Evolutionary conservation across 2,888 invertebrate genomes (phyloP).

Genomic region (Amblyteles armatorius): DNA sequence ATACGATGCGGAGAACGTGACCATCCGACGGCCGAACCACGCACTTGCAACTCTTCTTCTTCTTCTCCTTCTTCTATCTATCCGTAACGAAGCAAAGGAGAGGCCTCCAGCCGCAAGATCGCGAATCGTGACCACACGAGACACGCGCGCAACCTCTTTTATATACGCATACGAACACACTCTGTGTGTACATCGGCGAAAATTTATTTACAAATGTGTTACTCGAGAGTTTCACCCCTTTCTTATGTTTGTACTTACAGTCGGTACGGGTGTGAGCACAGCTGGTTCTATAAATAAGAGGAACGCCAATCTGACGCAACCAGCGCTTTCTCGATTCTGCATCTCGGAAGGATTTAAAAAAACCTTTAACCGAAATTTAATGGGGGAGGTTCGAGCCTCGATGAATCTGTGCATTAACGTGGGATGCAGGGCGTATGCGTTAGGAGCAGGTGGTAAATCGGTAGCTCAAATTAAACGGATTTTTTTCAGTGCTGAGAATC

Average conservation of each 20-base stretch:
- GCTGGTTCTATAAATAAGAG: slow-evolving; percentile 81
- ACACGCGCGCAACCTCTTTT: slow-evolving; percentile 51
- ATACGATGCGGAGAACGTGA: slow-evolving; percentile 59
- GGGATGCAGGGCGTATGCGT: not conserved
- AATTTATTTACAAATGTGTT: slow-evolving; percentile 66
- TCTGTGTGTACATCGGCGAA: slow-evolving; percentile 42
- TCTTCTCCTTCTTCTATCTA: not conserved
- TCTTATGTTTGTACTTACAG: slow-evolving; percentile 68
- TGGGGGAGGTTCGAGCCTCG: not conserved
- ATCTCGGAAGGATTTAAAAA: not conserved
- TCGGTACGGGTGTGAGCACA: slow-evolving; percentile 74
- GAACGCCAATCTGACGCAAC: slow-evolving; percentile 82
- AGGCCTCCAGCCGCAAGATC: slow-evolving; percentile 59
- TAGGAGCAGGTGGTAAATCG: slow-evolving; percentile 13
- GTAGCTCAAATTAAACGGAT: not conserved
- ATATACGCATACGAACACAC: slow-evolving; percentile 47
- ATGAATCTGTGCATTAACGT: not conserved
- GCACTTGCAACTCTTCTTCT: slow-evolving; percentile 22
- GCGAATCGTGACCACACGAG: slow-evolving; percentile 60
- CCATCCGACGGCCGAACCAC: slow-evolving; percentile 39
- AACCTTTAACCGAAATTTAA: not conserved
- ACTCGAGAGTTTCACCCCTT: slow-evolving; percentile 66
- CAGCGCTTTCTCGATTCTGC: slow-evolving; percentile 64
- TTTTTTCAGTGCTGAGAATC: not conserved
- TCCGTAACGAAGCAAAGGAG: not conserved